A percentile compares a stretch with the other conserved stretches of the same genome.
Evolutionary conservation across 2,113 vertebrate species (phyloP).

Genomic region (Todiramphus chloris): DNA sequence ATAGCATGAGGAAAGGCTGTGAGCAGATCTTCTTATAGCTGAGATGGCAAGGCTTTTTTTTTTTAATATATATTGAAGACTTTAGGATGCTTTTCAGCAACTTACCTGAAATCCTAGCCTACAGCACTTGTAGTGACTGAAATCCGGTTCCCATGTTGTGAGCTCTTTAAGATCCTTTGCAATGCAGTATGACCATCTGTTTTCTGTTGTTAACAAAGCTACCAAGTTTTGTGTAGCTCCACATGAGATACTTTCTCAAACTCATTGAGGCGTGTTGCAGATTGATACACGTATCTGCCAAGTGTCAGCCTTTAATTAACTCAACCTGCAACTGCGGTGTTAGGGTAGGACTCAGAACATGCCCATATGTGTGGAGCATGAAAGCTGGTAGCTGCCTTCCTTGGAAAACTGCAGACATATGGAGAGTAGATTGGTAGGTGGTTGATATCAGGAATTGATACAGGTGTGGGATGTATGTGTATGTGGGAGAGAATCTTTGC

Average conservation of each 20-base stretch:
- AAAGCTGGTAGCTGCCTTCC: background rate
- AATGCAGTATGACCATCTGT: constrained; percentile 10
- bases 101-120: background rate
- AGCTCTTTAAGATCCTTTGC: constrained; percentile 3
- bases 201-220: background rate
- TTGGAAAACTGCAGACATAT: constrained; percentile 41
- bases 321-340: background rate
- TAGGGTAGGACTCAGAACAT: background rate
- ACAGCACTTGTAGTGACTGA: background rate
- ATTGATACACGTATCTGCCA: background rate
- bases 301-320: constrained; percentile 16
- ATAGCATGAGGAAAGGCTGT: background rate
- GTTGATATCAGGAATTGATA: background rate
- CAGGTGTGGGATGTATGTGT: constrained; percentile 41
- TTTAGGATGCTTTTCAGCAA: background rate
- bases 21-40: background rate
- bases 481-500: constrained; percentile 29
- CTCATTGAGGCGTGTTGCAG: background rate
- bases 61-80: background rate
- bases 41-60: background rate
- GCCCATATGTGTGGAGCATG: background rate
- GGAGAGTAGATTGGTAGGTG: constrained; percentile 18
- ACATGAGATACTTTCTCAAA: background rate
- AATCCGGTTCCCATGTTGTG: background rate
- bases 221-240: background rate